These are phyloP conservation scores for Heterocephalus glaber DNA, from an alignment of 2,113 vertebrate genomes.

Conservation along the genomic window DNA sequence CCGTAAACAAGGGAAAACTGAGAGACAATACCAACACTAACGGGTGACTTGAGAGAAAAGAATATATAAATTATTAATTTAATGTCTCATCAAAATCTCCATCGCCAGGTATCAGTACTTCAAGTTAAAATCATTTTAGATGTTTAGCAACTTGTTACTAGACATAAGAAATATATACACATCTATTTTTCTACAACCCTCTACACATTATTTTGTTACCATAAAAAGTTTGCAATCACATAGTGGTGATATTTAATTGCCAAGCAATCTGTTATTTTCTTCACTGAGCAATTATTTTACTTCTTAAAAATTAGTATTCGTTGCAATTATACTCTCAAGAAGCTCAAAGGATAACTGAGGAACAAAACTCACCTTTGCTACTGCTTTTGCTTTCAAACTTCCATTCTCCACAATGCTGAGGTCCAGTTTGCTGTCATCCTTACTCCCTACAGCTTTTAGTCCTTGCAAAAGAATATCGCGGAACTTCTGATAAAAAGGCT, in stretches of 20 bases:
- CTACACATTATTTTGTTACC: not conserved
- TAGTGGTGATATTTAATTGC: not conserved
- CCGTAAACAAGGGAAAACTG: not conserved
- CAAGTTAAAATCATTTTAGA: not conserved
- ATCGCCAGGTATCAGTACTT: not conserved
- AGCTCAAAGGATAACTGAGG: conserved; percentile 24
- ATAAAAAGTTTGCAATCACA: not conserved
- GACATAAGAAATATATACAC: not conserved
- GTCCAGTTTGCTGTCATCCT: conserved; percentile 91
- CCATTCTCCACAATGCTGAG: conserved; percentile 84
- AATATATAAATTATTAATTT: too few species aligned
- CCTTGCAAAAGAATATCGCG: conserved; percentile 91
- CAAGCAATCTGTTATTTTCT: not conserved
- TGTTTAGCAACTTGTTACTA: not conserved
- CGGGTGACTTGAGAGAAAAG: not conserved
- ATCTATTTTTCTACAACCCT: not conserved
- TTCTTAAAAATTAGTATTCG: not conserved
- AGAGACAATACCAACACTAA: not conserved
- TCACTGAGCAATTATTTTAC: not conserved
- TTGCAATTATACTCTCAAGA: not conserved
- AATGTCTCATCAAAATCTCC: not conserved
- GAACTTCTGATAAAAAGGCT: conserved; percentile 91
- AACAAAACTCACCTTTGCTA: conserved; percentile 83
- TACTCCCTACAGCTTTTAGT: conserved; percentile 88
- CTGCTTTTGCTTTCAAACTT: conserved; percentile 64